A percentile compares a stretch with the other conserved stretches of the same genome.
Evolutionary conservation across 2,888 invertebrate species (phyloP).

Genomic region (Unio pictorum): DNA sequence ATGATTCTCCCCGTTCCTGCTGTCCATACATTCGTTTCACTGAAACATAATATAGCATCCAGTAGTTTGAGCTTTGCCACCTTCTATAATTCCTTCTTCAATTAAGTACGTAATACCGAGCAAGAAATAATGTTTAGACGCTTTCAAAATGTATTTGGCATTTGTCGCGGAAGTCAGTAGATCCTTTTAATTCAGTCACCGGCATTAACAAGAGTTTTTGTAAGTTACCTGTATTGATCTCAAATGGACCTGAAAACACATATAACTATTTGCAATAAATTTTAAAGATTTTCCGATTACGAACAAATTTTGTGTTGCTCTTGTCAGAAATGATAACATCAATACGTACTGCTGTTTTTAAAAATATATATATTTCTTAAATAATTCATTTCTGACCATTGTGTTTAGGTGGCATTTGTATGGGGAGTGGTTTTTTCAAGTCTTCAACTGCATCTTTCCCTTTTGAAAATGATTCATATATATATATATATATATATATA

Average conservation of each 20-base stretch:
- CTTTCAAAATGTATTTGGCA: no score
- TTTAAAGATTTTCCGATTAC: constrained; percentile 4
- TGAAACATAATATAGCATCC: no score
- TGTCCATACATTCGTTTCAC: no score
- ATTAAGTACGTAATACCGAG: no score
- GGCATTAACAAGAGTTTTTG: no score
- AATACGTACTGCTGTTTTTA: constrained; percentile 8
- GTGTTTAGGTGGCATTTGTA: constrained; percentile 15
- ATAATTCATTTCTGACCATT: constrained; percentile 12
- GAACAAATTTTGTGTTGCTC: neutral
- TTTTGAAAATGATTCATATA: constrained; percentile 1
- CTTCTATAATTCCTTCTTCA: no score
- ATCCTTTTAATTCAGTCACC: no score
- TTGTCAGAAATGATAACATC: constrained; percentile 6
- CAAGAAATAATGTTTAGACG: no score
- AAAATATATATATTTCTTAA: constrained; percentile 4
- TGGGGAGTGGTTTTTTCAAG: constrained; percentile 13
- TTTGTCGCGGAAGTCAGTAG: no score
- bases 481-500: constrained; percentile 18
- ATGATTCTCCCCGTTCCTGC: no score
- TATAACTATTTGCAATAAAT: constrained; percentile 4
- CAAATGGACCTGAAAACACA: neutral
- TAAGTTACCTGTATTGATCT: no score
- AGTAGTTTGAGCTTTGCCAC: no score
- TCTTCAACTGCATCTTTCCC: constrained; percentile 33